phyloP scores from a whole-genome alignment of 2,888 invertebrate species.

The Heliconius erato region DNA sequence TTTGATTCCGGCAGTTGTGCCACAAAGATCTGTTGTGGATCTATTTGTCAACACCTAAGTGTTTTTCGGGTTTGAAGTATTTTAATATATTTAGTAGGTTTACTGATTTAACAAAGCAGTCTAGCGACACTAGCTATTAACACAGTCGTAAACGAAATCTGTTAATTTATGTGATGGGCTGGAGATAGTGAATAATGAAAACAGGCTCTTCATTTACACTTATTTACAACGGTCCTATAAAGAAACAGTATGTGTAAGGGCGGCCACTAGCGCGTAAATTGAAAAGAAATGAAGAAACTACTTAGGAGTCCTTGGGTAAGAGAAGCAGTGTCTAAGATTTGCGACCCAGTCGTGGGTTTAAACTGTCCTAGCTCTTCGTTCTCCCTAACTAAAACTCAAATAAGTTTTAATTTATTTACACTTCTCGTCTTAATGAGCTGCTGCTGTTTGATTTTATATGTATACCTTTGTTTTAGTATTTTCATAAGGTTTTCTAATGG shows the following conservation, averaged over 20 bases:
- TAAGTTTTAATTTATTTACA: neutral
- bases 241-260: neutral
- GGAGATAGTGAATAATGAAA: neutral
- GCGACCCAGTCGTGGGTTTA: neutral
- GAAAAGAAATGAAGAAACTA: no score
- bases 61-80: no score
- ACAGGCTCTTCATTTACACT: neutral
- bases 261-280: no score
- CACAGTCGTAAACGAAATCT: neutral
- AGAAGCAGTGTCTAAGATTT: neutral
- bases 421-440: no score
- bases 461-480: no score
- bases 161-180: neutral
- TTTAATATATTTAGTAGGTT: neutral
- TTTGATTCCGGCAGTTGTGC: no score
- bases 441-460: no score
- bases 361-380: neutral
- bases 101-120: neutral
- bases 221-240: neutral
- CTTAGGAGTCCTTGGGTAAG: no score
- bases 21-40: no score
- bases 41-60: no score
- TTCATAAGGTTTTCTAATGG: no score
- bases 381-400: neutral
- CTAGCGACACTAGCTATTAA: neutral